Evolutionary conservation across 2,797 vertebrate genomes (phyloP), one percentile per base, ranked within the genome.

Genomic region (Chelon auratus): DNA sequence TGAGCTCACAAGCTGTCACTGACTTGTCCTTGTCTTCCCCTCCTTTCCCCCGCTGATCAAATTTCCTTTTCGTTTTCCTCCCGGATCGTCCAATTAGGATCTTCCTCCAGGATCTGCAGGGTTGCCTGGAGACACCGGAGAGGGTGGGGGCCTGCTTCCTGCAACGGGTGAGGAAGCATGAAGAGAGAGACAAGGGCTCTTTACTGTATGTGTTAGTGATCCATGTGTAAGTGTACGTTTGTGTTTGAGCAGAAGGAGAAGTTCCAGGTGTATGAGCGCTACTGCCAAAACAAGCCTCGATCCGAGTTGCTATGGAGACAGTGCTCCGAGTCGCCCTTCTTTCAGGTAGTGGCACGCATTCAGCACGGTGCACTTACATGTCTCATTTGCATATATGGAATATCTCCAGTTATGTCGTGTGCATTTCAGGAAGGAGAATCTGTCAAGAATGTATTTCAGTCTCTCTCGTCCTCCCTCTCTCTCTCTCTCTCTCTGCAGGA

Each of bases 231-330:
- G 51, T 77, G 15, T 73, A 20, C 74, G 50, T 33, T 33, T 82
- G 20, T 75, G 50, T 82, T 18, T 60, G 73, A 50, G 40, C 93
- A 99, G 98, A 94, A 96, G 75, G 94, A 96, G 65, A 95, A 97
- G 90, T 99, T 99, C 92, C 95, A 98, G 92, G 96, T 99, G 83
- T 99, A 99, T 26, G 94, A 98, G 81, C 96, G 96, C 33, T 99
- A 99, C 84, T 99, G 98, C 91, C 97, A 97, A 90, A 99, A 99
- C 91, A 99, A 99, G 84, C 97, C 97, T 17, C 94, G 92, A 51
- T 99, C 98, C 0, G 98, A 98, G 88, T 90, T 94, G 36, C 90
- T 99, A 55, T 99, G 97, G 98, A 94, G 95, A 84, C 96, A 97
- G 84, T 97, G 94, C 78, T 96, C 95, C 0, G 97, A 99, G 45